Evolutionary conservation across 2,888 invertebrate genomes (phyloP).

Genomic region (Papilio gigon): DNA sequence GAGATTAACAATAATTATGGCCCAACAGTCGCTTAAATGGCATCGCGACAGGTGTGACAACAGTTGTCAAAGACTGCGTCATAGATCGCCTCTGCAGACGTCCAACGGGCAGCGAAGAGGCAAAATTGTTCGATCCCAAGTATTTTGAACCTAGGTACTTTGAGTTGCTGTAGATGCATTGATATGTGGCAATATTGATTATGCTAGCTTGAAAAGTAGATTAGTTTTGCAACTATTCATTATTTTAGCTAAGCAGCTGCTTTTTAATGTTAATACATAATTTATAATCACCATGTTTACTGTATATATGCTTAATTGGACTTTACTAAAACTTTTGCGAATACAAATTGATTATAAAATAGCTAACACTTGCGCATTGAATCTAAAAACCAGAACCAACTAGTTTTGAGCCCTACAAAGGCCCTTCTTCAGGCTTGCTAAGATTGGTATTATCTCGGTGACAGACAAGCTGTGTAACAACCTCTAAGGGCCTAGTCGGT

Average conservation of each 20-base stretch:
- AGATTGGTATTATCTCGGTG: too few relatives aligned
- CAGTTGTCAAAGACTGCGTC: slow-evolving; percentile 86
- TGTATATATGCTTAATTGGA: too few relatives aligned
- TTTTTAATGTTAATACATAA: slow-evolving; percentile 18
- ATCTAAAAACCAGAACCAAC: too few relatives aligned
- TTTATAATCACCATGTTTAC: too few relatives aligned
- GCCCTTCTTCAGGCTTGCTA: too few relatives aligned
- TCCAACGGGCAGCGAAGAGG: slow-evolving; percentile 67
- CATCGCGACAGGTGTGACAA: slow-evolving; percentile 86
- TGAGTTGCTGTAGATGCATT: slow-evolving; percentile 74
- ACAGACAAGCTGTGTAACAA: too few relatives aligned
- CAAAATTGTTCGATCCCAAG: slow-evolving; percentile 83
- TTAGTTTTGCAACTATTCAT: not conserved
- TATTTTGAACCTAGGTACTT: slow-evolving; percentile 86
- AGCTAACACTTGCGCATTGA: too few relatives aligned
- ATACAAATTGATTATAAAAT: too few relatives aligned
- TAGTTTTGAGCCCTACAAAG: too few relatives aligned
- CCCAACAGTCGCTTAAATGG: slow-evolving; percentile 85
- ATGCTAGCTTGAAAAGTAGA: slow-evolving; percentile 45
- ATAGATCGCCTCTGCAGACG: slow-evolving; percentile 83
- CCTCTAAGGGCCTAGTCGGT: too few relatives aligned
- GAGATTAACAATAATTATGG: slow-evolving; percentile 25
- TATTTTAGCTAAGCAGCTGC: not conserved
- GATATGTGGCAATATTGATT: slow-evolving; percentile 49
- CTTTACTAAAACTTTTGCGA: too few relatives aligned